These are phyloP conservation scores for Poeciliopsis gracilis DNA, from an alignment of 2,797 vertebrate species.

Conservation along the genomic window DNA sequence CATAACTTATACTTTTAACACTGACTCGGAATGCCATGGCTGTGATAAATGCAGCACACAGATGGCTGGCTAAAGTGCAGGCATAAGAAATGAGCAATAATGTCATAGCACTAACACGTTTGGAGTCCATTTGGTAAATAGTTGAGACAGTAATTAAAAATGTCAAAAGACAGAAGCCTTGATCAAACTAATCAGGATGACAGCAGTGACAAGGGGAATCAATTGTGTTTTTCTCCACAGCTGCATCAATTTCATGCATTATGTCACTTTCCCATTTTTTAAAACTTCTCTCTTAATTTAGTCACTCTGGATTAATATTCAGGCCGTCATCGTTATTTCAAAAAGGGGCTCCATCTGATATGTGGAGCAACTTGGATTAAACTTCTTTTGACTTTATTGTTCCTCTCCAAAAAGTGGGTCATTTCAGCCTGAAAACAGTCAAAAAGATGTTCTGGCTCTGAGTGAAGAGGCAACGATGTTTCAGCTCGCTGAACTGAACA, in stretches of 20 bases:
- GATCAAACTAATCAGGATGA: conserved; percentile 56
- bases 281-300: conserved; percentile 66
- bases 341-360: conserved; percentile 69
- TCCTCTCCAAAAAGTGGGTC: conserved; percentile 69
- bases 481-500: conserved; percentile 68
- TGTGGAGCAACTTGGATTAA: conserved; percentile 67
- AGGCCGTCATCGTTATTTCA: conserved; percentile 66
- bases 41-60: conserved; percentile 60
- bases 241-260: conserved; percentile 61
- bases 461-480: conserved; percentile 64
- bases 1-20: conserved; percentile 65
- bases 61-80: conserved; percentile 62
- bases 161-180: conserved; percentile 26
- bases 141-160: conserved; percentile 10
- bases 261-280: conserved; percentile 32
- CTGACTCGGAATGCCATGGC: conserved; percentile 52
- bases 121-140: conserved; percentile 49
- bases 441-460: conserved; percentile 62
- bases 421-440: conserved; percentile 55
- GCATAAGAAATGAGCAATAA: conserved; percentile 42
- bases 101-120: conserved; percentile 21
- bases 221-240: conserved; percentile 28
- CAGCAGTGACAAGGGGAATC: conserved; percentile 25
- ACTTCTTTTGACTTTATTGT: conserved; percentile 65
- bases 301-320: conserved; percentile 66